Conservation (phyloP, 2,113 vertebrate genomes). For the Rhinoderma darwinii region DNA sequence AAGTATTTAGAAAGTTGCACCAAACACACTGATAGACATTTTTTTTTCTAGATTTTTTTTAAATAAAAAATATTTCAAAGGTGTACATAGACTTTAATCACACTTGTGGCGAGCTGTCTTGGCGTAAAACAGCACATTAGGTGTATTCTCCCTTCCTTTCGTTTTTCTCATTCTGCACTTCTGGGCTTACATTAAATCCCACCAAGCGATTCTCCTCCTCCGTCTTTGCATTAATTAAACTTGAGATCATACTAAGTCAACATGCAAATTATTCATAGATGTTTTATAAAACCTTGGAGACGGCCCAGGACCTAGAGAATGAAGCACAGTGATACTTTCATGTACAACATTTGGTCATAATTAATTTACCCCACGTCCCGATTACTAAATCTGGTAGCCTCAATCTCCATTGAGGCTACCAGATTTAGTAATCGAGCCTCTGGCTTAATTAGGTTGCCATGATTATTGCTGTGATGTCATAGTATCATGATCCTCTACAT, state of each 20-base stretch:
- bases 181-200: not conserved
- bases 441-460: not conserved
- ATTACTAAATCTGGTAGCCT: slow-evolving; percentile 16
- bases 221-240: slow-evolving; percentile 27
- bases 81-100: not conserved
- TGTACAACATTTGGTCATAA: slow-evolving; percentile 22
- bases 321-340: not conserved
- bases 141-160: not conserved
- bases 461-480: not conserved
- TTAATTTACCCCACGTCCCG: slow-evolving; percentile 46
- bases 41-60: too few relatives aligned
- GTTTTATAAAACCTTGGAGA: slow-evolving; percentile 48
- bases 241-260: slow-evolving; percentile 27
- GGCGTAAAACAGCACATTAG: not conserved
- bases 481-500: not conserved
- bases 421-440: not conserved
- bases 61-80: too few relatives aligned
- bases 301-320: not conserved
- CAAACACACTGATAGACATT: too few relatives aligned
- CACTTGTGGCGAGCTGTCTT: not conserved
- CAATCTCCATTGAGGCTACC: not conserved
- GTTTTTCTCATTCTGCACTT: not conserved
- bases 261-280: slow-evolving; percentile 45
- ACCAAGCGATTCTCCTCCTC: not conserved
- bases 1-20: too few relatives aligned